Percentiles rank a stretch among this genome's conserved stretches.
Conservation (phyloP, 2,113 vertebrate genomes). For the Odocoileus hemionus region DNA sequence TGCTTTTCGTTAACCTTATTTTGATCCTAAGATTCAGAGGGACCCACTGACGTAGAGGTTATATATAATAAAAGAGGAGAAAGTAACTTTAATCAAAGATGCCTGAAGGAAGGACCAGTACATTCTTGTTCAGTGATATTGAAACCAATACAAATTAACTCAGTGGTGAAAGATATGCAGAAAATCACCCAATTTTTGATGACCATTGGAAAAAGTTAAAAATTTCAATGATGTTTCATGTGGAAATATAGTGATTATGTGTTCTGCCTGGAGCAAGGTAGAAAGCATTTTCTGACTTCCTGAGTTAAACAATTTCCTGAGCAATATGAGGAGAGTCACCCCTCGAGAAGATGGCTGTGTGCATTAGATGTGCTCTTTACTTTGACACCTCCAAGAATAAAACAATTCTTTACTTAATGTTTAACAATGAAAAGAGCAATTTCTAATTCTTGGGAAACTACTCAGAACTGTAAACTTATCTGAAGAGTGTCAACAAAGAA, state of each 20-base stretch:
- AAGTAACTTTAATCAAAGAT: conserved; percentile 27
- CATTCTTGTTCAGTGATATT: not conserved
- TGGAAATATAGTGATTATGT: not conserved
- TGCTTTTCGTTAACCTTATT: not conserved
- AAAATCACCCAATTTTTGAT: not conserved
- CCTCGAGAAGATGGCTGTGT: not conserved
- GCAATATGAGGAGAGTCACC: not conserved
- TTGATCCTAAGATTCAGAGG: not conserved
- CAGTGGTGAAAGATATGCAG: not conserved
- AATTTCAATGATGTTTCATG: not conserved
- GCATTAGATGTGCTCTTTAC: not conserved
- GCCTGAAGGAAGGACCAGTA: not conserved
- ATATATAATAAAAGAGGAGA: conserved; percentile 2
- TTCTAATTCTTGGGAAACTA: not conserved
- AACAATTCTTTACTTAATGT: not conserved
- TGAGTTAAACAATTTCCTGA: conserved; percentile 27
- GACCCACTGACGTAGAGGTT: not conserved
- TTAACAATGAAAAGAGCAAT: not conserved
- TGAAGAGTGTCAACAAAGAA: not conserved
- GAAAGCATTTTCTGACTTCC: not conserved
- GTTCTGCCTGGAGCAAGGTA: not conserved
- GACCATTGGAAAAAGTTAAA: conserved; percentile 15
- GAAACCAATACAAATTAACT: conserved; percentile 32
- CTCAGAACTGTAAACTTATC: not conserved
- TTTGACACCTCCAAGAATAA: not conserved